phyloP scores from a whole-genome alignment of 2,113 vertebrate species.

The Onychostoma macrolepis region DNA sequence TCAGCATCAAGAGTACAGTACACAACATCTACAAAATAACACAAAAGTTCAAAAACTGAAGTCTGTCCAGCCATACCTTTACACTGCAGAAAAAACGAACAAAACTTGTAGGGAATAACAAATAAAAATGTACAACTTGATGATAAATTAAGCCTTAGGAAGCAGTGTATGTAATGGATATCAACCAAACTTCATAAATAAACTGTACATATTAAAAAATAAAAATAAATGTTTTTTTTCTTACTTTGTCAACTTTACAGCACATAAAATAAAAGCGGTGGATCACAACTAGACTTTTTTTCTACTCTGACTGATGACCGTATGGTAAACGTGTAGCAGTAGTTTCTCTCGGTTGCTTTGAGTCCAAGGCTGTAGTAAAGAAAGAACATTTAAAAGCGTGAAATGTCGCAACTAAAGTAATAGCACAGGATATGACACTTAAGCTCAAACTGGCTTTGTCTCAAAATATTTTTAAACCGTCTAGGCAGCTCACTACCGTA shows the following conservation, averaged over 20 bases:
- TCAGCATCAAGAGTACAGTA: constrained; percentile 63
- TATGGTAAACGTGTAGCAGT: constrained; percentile 28
- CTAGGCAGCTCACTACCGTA: neutral
- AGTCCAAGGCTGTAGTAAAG: neutral
- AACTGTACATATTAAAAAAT: constrained; percentile 52
- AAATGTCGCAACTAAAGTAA: neutral
- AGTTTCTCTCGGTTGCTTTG: neutral
- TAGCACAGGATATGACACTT: neutral
- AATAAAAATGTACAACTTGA: constrained; percentile 68
- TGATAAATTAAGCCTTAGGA: constrained; percentile 73
- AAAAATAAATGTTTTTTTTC: too few species aligned
- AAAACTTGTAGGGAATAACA: constrained; percentile 16
- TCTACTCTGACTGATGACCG: constrained; percentile 70
- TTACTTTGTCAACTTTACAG: constrained; percentile 48
- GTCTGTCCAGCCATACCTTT: constrained; percentile 76
- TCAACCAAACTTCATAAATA: constrained; percentile 79
- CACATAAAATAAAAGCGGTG: constrained; percentile 64
- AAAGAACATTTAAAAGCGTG: neutral
- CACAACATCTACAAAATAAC: constrained; percentile 63
- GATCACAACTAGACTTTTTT: constrained; percentile 84
- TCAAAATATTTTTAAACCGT: neutral
- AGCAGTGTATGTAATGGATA: constrained; percentile 74
- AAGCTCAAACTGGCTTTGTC: neutral
- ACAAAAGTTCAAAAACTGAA: constrained; percentile 60
- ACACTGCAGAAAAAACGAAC: constrained; percentile 62